Evolutionary conservation across 2,797 vertebrate species (phyloP).

Genomic region (Ceyx erithaca): DNA sequence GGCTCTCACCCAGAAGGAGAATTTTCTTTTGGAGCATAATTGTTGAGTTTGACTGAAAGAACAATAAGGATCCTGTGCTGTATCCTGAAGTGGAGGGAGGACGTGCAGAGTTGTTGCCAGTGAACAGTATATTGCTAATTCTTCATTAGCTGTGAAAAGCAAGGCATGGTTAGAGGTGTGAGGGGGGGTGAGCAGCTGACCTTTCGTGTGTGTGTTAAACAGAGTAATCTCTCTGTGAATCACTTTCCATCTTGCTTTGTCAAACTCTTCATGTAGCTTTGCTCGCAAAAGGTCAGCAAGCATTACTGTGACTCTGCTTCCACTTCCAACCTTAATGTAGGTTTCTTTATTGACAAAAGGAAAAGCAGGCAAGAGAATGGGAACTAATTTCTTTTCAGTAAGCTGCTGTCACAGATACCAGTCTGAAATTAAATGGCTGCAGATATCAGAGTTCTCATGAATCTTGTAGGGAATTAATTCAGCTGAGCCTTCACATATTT

Average conservation of each 20-base stretch:
- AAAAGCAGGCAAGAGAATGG: not conserved
- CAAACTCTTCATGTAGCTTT: conserved; percentile 39
- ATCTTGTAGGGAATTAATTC: not conserved
- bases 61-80: not conserved
- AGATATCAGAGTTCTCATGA: not conserved
- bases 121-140: not conserved
- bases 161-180: not conserved
- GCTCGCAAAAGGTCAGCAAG: conserved; percentile 50
- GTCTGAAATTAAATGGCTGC: not conserved
- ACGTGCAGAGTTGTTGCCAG: not conserved
- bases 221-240: conserved; percentile 22
- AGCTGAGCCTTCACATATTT: not conserved
- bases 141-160: not conserved
- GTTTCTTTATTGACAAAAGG: not conserved
- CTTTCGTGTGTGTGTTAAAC: conserved; percentile 35
- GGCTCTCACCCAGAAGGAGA: not conserved
- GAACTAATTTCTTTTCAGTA: not conserved
- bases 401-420: not conserved
- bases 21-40: not conserved
- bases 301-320: not conserved
- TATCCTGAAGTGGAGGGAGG: not conserved
- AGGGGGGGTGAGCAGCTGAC: conserved; percentile 4
- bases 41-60: not conserved
- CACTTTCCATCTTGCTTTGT: conserved; percentile 36
- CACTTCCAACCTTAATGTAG: not conserved